Conservation (phyloP, 2,888 invertebrate genomes). For the Eulithis prunata region DNA sequence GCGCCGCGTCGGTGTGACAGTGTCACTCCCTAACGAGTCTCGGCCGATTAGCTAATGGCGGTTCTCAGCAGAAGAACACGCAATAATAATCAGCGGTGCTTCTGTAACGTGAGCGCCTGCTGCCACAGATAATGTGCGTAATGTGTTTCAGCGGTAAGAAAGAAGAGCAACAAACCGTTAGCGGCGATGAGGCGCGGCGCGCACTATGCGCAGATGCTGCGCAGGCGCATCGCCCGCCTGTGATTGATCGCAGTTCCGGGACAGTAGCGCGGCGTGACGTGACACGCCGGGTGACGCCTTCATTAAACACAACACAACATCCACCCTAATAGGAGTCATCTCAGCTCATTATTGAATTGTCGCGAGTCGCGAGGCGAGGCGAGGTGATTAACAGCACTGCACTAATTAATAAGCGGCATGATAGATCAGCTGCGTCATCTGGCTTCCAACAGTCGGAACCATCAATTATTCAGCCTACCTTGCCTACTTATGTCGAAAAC, state of each 20-base stretch:
- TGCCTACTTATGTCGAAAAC: too few species aligned
- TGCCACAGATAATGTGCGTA: slow-evolving; percentile 48
- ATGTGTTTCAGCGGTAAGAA: slow-evolving; percentile 37
- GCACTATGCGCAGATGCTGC: slow-evolving; percentile 39
- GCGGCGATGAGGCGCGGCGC: slow-evolving; percentile 44
- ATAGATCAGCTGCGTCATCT: background rate
- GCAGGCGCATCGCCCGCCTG: slow-evolving; percentile 22
- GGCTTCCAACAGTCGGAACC: too few species aligned
- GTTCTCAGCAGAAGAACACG: slow-evolving; percentile 45
- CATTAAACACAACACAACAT: slow-evolving; percentile 5
- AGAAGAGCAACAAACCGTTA: slow-evolving; percentile 61
- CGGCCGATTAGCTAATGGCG: slow-evolving; percentile 50
- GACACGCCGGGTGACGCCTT: slow-evolving; percentile 26
- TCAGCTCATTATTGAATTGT: slow-evolving; percentile 39
- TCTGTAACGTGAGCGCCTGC: slow-evolving; percentile 51
- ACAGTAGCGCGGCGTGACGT: slow-evolving; percentile 22
- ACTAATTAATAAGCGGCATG: slow-evolving; percentile 14
- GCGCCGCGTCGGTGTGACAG: too few species aligned
- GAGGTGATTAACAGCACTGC: slow-evolving; percentile 10
- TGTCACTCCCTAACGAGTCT: slow-evolving; percentile 36
- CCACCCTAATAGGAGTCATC: slow-evolving; percentile 27
- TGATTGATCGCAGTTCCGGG: slow-evolving; percentile 30
- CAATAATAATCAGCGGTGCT: slow-evolving; percentile 49
- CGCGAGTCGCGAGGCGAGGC: slow-evolving; percentile 6
- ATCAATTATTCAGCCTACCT: too few species aligned